Base-by-base conservation (phyloP, 2,797 vertebrate genomes). In the Lutjanus argentimaculatus region DNA sequence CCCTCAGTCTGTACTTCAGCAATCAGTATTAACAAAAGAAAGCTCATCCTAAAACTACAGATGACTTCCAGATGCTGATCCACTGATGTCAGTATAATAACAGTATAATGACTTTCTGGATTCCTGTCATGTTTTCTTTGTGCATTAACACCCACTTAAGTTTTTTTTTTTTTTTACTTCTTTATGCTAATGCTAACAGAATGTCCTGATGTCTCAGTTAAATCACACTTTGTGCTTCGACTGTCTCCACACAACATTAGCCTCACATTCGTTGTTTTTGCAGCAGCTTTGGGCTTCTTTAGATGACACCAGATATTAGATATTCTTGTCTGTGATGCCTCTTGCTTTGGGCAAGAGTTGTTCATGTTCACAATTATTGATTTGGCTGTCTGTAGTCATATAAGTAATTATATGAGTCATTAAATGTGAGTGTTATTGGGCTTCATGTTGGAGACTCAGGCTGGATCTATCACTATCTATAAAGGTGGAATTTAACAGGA, bases 311-410 rank as follows among this genome's bases (percentile, higher is more conserved):
- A 62, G 49, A 58, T 65, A 72, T 83, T 65, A 65, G 8, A n/a
- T n/a, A 72, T 66, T 72, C 16, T 72, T 25, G 73, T 78, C 63
- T 70, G 17, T 56, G 58, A 53, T 30, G 61, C 25, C 10, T 76
- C 48, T 77, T 11, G 25, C 75, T 63, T 69, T 0, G 8, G 63
- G 75, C 30, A 19, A 76, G 49, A 77, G 30, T 66, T 74, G 48
- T 72, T 67, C 69, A 66, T 67, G 77, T 79, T 84, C 40, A 43
- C 75, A 66, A 19, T 77, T 69, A 85, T 77, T 81, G 72, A 88
- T 88, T 76, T 83, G 17, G 46, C 46, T 78, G 64, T 72, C 48
- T 4, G 16, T n/a, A 52, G 42, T 42, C 42, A 58, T 51, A 58
- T 36, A 73, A 72, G 68, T 81, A 62, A 78, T 87, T 73, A 80